Conservation (phyloP, 2,888 invertebrate species). For the Onthophagus sagittarius region DNA sequence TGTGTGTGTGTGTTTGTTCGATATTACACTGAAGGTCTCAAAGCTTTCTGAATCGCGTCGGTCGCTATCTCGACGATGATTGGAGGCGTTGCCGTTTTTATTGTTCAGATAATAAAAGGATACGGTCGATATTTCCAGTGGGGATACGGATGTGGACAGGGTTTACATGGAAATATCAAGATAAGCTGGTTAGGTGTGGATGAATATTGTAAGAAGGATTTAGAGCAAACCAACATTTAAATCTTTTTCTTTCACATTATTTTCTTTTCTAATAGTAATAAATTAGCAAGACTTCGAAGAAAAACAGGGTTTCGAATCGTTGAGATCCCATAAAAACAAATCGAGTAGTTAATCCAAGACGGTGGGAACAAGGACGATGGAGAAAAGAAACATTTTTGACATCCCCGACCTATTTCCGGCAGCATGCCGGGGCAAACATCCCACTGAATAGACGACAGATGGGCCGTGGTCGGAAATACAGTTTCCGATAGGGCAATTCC, state of each 20-base stretch:
- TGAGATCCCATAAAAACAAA: neutral
- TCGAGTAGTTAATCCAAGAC: neutral
- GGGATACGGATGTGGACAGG: neutral
- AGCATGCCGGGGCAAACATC: neutral
- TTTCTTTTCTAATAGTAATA: neutral
- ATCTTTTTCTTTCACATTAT: neutral
- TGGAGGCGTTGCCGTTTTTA: slow-evolving; percentile 11
- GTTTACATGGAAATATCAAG: neutral
- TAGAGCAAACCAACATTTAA: neutral
- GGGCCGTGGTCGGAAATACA: neutral
- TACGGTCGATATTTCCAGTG: neutral
- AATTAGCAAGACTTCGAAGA: neutral
- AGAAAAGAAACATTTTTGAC: slow-evolving; percentile 3
- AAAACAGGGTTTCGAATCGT: neutral
- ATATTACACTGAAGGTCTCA: slow-evolving; percentile 21
- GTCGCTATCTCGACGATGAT: slow-evolving; percentile 7
- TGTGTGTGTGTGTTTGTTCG: slow-evolving; percentile 26
- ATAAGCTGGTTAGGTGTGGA: neutral
- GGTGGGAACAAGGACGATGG: neutral
- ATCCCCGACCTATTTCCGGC: neutral
- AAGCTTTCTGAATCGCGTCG: neutral
- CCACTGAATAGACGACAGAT: slow-evolving; percentile 7
- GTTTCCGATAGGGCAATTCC: slow-evolving; percentile 11
- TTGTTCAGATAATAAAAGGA: slow-evolving; percentile 10
- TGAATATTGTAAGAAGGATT: neutral